Conservation (phyloP, 2,113 vertebrate genomes). For the Eurystomus gularis region DNA sequence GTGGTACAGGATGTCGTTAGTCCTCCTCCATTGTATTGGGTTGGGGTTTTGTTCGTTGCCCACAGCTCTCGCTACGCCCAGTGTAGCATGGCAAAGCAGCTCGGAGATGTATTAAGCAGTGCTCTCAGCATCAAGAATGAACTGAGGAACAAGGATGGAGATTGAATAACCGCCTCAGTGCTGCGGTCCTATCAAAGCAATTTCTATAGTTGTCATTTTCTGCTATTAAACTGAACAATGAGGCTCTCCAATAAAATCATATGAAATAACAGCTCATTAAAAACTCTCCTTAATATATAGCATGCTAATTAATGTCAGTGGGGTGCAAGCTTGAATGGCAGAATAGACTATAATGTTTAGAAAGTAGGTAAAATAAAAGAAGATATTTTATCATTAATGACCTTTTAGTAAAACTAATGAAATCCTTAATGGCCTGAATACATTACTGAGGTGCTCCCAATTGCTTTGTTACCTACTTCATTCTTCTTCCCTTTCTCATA, state of each 20-base stretch:
- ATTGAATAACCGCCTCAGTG: constrained; percentile 39
- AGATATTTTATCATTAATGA: constrained; percentile 79
- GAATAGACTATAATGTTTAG: constrained; percentile 76
- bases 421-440: constrained; percentile 76
- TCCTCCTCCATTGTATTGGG: not conserved
- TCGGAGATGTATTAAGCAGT: not conserved
- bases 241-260: constrained; percentile 73
- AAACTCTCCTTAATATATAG: constrained; percentile 79
- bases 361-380: constrained; percentile 77
- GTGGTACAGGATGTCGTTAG: not conserved
- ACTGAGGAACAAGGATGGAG: constrained; percentile 5
- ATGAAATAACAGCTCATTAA: constrained; percentile 81
- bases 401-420: constrained; percentile 79
- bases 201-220: constrained; percentile 75
- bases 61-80: not conserved
- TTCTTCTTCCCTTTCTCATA: constrained; percentile 54
- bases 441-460: constrained; percentile 65
- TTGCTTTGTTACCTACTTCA: constrained; percentile 69
- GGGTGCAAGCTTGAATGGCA: constrained; percentile 75
- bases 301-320: constrained; percentile 83
- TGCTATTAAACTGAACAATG: constrained; percentile 80
- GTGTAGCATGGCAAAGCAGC: not conserved
- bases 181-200: constrained; percentile 70
- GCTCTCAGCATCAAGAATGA: not conserved
- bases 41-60: not conserved